phyloP scores from a whole-genome alignment of 1,140 invertebrate species.

The Hirudo medicinalis region DNA sequence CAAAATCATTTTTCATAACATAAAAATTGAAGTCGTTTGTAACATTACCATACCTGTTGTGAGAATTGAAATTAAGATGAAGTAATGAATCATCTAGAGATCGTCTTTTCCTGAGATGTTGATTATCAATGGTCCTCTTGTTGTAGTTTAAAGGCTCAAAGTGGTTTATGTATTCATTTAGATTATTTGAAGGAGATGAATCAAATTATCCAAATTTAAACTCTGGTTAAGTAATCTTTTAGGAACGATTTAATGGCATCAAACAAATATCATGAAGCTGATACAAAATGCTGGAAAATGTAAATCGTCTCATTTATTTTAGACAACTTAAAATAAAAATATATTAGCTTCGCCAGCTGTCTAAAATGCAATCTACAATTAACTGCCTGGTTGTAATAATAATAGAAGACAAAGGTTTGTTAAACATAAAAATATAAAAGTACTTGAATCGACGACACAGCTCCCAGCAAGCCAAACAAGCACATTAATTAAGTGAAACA shows the following conservation, averaged over 20 bases:
- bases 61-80: slow-evolving; percentile 63
- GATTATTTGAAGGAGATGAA: slow-evolving; percentile 21
- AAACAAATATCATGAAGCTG: not conserved
- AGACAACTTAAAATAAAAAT: no score
- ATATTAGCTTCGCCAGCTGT: no score
- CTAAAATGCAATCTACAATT: no score
- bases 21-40: no score
- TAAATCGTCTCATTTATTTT: not conserved
- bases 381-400: no score
- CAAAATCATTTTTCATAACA: no score
- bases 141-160: slow-evolving; percentile 80
- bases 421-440: no score
- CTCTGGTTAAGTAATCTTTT: not conserved
- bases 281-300: not conserved
- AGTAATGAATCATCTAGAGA: slow-evolving; percentile 49
- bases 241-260: not conserved
- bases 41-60: slow-evolving; percentile 45
- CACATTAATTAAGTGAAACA: no score
- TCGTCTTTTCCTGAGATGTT: slow-evolving; percentile 54
- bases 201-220: not conserved
- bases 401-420: no score
- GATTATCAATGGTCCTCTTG: slow-evolving; percentile 44
- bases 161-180: slow-evolving; percentile 84
- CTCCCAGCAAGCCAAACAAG: no score
- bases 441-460: no score